A percentile compares a stretch with the other conserved stretches of the same genome.
Conservation (phyloP, 1,140 invertebrate genomes). For the Eriosoma lanigerum region DNA sequence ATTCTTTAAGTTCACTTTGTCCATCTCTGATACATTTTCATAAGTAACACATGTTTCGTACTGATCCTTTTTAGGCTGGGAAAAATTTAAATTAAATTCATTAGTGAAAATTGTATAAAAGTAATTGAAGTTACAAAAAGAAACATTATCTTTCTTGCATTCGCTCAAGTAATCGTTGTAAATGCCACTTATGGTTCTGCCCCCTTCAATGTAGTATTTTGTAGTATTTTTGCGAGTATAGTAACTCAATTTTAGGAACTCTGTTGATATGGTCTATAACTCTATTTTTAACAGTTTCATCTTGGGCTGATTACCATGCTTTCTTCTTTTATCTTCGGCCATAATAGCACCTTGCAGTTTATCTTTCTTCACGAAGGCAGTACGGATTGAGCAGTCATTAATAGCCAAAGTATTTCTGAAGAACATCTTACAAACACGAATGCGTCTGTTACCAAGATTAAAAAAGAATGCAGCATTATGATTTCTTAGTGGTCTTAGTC, state of each 20-base stretch:
- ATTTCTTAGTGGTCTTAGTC: no score
- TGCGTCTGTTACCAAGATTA: no score
- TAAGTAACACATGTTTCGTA: neutral
- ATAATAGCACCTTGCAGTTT: neutral
- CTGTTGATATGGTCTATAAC: neutral
- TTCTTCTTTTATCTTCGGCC: neutral
- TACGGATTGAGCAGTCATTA: no score
- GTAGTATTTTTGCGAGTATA: neutral
- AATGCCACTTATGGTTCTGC: neutral
- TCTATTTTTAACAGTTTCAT: neutral
- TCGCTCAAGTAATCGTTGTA: neutral
- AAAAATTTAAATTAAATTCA: neutral
- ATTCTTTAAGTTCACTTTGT: neutral
- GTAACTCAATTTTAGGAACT: neutral
- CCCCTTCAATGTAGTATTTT: neutral
- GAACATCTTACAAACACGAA: no score
- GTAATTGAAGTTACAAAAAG: neutral
- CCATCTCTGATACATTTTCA: neutral
- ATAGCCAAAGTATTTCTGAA: no score
- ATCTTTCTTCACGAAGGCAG: no score
- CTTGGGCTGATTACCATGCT: constrained; percentile 2
- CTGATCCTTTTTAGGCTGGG: neutral
- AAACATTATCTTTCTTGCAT: neutral
- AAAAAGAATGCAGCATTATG: no score
- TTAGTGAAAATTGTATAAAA: neutral